These are phyloP conservation scores for Potorous gilbertii DNA, from an alignment of 2,797 vertebrate species.

Conservation along the genomic window DNA sequence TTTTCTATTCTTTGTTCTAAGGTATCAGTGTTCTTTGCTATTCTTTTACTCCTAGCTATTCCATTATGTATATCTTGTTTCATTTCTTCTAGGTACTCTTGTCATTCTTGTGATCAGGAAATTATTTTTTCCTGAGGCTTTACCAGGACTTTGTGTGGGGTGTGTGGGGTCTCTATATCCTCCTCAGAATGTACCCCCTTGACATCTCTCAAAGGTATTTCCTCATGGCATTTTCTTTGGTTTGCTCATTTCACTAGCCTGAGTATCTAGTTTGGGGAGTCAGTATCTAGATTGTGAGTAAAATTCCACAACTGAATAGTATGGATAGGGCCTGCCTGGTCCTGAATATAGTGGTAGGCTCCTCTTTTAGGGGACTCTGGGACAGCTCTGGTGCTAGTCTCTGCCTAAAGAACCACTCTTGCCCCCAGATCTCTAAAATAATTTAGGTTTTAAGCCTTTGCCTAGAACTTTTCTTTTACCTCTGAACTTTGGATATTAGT, in stretches of 20 bases:
- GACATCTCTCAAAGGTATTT: not conserved
- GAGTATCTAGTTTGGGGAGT: not conserved
- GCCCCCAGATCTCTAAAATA: not conserved
- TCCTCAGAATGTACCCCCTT: not conserved
- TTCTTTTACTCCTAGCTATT: not conserved
- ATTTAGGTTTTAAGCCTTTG: not conserved
- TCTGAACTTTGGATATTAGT: not conserved
- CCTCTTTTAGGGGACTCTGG: not conserved
- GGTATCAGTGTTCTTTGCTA: not conserved
- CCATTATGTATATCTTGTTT: not conserved
- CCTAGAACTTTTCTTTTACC: not conserved
- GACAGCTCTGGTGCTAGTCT: not conserved
- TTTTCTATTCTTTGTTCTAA: not conserved
- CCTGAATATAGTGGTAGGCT: not conserved
- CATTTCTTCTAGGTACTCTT: not conserved
- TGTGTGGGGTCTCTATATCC: not conserved
- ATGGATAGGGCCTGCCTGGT: not conserved
- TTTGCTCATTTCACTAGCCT: not conserved
- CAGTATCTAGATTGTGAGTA: not conserved
- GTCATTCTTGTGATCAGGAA: not conserved
- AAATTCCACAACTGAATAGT: not conserved
- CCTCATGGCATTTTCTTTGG: not conserved
- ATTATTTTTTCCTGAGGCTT: not conserved
- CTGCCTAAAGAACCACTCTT: not conserved
- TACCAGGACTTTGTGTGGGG: not conserved